phyloP scores from a whole-genome alignment of 2,888 invertebrate species.

The Auanema freiburgensis region DNA sequence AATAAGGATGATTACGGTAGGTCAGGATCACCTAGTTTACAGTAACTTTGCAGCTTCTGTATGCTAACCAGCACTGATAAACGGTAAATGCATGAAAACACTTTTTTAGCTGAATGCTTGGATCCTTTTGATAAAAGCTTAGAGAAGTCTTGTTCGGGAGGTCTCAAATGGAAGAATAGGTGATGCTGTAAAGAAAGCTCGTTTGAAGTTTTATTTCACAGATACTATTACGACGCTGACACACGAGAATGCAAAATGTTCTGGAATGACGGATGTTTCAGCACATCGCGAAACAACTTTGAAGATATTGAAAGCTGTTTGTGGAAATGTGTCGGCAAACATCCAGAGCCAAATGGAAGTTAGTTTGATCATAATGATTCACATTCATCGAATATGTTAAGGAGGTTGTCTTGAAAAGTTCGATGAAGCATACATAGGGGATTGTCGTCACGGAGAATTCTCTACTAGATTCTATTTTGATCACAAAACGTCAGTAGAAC shows the following conservation, averaged over 20 bases:
- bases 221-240: constrained; percentile 51
- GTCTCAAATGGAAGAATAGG: constrained; percentile 36
- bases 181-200: constrained; percentile 3
- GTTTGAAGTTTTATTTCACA: constrained; percentile 5
- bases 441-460: constrained; percentile 56
- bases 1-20: too few species aligned
- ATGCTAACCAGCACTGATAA: too few species aligned
- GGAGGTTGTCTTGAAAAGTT: constrained; percentile 57
- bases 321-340: constrained; percentile 56
- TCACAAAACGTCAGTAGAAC: constrained; percentile 26
- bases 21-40: too few species aligned
- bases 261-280: constrained; percentile 58
- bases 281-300: constrained; percentile 47
- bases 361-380: constrained; percentile 8
- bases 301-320: constrained; percentile 52
- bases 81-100: neutral
- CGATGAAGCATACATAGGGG: constrained; percentile 51
- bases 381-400: constrained; percentile 5
- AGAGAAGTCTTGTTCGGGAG: constrained; percentile 40
- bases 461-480: constrained; percentile 58
- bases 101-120: constrained; percentile 48
- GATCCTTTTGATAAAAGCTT: constrained; percentile 50
- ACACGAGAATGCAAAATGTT: constrained; percentile 53
- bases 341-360: constrained; percentile 46
- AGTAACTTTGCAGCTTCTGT: too few species aligned